These are phyloP conservation scores for Carterocephalus palaemon DNA, from an alignment of 2,888 invertebrate genomes.

Conservation along the genomic window DNA sequence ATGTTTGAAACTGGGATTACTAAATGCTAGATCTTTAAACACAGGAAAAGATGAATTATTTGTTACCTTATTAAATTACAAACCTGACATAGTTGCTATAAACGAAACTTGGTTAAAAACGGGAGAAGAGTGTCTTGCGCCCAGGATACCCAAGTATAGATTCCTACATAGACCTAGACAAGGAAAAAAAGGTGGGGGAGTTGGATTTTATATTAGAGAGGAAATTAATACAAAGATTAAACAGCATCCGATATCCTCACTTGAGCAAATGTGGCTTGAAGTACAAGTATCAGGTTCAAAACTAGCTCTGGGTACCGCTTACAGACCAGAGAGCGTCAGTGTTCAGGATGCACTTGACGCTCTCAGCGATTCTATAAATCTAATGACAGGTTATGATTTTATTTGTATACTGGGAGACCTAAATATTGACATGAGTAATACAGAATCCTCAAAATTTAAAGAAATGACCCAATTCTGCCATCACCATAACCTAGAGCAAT, in stretches of 20 bases:
- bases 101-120: slow-evolving; percentile 17
- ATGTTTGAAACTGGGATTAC: too few relatives aligned
- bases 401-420: not conserved
- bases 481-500: too few relatives aligned
- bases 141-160: not conserved
- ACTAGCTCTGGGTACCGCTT: slow-evolving; percentile 12
- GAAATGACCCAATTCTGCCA: too few relatives aligned
- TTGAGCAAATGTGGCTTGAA: slow-evolving; percentile 11
- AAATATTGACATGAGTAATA: not conserved
- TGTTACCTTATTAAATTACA: too few relatives aligned
- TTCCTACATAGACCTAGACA: not conserved
- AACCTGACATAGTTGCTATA: slow-evolving; percentile 5
- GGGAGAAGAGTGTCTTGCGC: slow-evolving; percentile 3
- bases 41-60: too few relatives aligned
- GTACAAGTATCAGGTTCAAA: not conserved
- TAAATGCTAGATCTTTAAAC: too few relatives aligned
- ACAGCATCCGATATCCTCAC: too few relatives aligned
- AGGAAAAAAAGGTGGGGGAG: slow-evolving; percentile 8
- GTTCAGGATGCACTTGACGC: slow-evolving; percentile 5
- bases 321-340: slow-evolving; percentile 13
- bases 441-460: too few relatives aligned
- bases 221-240: not conserved
- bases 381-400: not conserved
- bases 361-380: slow-evolving; percentile 7
- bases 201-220: slow-evolving; percentile 4